Evolutionary conservation across 2,888 invertebrate species (phyloP), one percentile per base, ranked within the genome.

Genomic region (Lasioglossum morio): DNA sequence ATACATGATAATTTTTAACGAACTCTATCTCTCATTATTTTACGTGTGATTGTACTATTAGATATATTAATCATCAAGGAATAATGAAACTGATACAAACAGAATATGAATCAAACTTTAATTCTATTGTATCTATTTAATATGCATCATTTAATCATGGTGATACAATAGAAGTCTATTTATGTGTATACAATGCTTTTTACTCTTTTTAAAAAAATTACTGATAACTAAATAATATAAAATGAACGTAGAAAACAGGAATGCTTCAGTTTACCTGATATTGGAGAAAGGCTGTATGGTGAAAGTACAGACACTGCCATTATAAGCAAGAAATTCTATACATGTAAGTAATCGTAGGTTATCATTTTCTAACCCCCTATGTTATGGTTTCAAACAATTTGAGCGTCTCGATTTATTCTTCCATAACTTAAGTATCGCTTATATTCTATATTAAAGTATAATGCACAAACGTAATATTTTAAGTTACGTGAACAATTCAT

Each of bases 1-100:
- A 87, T 87, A 83, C 34, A 87, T 57, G 10, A 40, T 73, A 43
- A 73, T 70, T 87, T 87, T 80, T 66, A 80, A 80, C 48, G 66
- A 66, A 7, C 23, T 66, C 23, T 46, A 27, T 40, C 57, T 57
- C n/a, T n/a, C n/a, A 16, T 60, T 72, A 46, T 72, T 75, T 57
- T 72, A 70, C 30, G 30, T 19, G 12, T 48, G 14, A 7, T 57
- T 30, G 4, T 69, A 5, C 14, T 43, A 40, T 23, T 23, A 70
- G n/a, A 7, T 16, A 46, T 43, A 14, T 72, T 34, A 46, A 34
- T 23, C 73, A 73, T 0, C 7, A 76, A 46, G n/a, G 4, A 4
- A 57, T 2, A 2, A 63, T 4, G 16, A 53, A 70, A 30, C 27
- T 77, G 23, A n/a, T 40, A 23, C 1, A n/a, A 40, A n/a, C 4